Conservation (phyloP, 1,140 invertebrate genomes). For the Pseudomyrmex concolor region DNA sequence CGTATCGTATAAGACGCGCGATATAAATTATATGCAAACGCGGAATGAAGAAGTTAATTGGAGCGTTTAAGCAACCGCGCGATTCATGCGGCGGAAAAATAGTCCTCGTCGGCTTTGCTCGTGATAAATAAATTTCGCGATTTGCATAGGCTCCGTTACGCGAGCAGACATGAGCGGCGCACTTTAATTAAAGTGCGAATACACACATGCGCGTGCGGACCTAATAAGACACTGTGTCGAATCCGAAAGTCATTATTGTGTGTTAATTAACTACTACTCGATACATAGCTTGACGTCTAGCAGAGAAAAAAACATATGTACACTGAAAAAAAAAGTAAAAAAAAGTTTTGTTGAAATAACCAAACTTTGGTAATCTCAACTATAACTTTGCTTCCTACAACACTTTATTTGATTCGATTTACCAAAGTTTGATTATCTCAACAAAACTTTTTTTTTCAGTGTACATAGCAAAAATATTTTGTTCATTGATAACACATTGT, state of each 20-base stretch:
- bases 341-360: too few relatives aligned
- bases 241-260: slow-evolving; percentile 5
- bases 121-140: slow-evolving; percentile 40
- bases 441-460: too few relatives aligned
- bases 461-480: background rate
- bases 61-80: slow-evolving; percentile 25
- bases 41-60: slow-evolving; percentile 27
- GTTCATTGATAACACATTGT: background rate
- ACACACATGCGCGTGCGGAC: too few relatives aligned
- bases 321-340: too few relatives aligned
- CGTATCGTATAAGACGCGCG: background rate
- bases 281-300: background rate
- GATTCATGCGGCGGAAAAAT: slow-evolving; percentile 25
- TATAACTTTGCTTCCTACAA: too few relatives aligned
- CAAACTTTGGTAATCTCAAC: too few relatives aligned
- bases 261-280: slow-evolving; percentile 22
- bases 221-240: slow-evolving; percentile 41
- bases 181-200: slow-evolving; percentile 25
- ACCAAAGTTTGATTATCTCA: too few relatives aligned
- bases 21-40: slow-evolving; percentile 23
- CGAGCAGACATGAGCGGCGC: background rate
- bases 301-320: too few relatives aligned
- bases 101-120: slow-evolving; percentile 7
- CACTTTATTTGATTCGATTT: too few relatives aligned
- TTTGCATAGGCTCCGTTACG: slow-evolving; percentile 26